Evolutionary conservation across 2,888 invertebrate species (phyloP), one percentile per base, ranked within the genome.

Genomic region (Agonopterix subpropinquella): DNA sequence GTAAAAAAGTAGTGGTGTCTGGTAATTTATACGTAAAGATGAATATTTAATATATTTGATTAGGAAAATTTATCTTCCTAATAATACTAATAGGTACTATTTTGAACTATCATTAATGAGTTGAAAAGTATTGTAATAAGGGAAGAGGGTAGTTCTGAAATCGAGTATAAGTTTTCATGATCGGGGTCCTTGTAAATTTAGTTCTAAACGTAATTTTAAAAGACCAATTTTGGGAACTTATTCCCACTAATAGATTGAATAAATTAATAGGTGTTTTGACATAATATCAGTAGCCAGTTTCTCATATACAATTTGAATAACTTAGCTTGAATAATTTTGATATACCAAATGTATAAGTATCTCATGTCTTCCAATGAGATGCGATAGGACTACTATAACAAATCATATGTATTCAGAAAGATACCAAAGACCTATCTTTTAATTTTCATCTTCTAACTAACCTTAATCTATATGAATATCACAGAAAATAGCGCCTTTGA

Each of bases 281-380:
- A 28, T 28, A 28, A 28, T 28, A 28, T 28, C 28, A 28, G 28
- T 28, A 28, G 28, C 7, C 28, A 28, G 28, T 28, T 28, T 28
- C 28, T 28, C 28, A 28, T 28, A 28, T 28, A 28, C 28, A 28
- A 28, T 28, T 28, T 28, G 28, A 28, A 28, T 28, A 28, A 28
- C 28, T 28, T 28, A 28, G 28, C 28, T 28, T 28, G 28, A 28
- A 28, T 28, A 28, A 28, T 28, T 28, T 28, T 28, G 28, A 28
- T 28, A 28, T 28, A 28, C 28, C 28, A 52, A 46, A 47, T 41
- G 41, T 48, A 18, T 43, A 51, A 9, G 15, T 64, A 52, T 66
- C 55, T 63, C 56, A 58, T 58, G 65, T 73, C 73, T 73, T 73
- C 71, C 73, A 65, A 53, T 51, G 57, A 63, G 54, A 69, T 64